phyloP scores from a whole-genome alignment of 2,888 invertebrate species.

The Antheraea yamamai region DNA sequence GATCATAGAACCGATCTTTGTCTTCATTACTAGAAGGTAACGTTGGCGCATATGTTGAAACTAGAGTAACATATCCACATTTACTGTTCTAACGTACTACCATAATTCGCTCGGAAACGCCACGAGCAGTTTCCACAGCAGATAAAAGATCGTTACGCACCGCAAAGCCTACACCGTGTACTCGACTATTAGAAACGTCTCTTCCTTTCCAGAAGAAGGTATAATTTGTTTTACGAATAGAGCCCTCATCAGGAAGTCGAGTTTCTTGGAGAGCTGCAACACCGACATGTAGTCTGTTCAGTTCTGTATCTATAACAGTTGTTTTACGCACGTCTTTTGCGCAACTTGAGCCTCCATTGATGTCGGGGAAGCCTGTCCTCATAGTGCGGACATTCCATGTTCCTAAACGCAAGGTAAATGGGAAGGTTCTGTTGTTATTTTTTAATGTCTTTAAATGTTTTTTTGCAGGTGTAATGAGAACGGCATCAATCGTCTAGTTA shows the following conservation, averaged over 20 bases:
- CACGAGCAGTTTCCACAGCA: not conserved
- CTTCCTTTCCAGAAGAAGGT: not conserved
- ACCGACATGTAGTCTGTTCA: not conserved
- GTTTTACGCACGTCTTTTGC: not conserved
- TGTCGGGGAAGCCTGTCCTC: not conserved
- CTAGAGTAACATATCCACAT: not conserved
- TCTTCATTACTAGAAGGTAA: not conserved
- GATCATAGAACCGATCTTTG: not conserved
- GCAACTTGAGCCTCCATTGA: not conserved
- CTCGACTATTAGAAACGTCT: not conserved
- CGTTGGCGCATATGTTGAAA: not conserved
- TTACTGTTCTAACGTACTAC: not conserved
- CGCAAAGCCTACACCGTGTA: not conserved
- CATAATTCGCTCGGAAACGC: not conserved
- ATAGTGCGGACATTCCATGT: constrained; percentile 1
- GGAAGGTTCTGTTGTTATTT: not conserved
- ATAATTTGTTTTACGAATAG: not conserved
- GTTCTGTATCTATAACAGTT: no score
- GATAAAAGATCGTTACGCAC: not conserved
- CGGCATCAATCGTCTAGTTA: not conserved
- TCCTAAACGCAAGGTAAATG: not conserved
- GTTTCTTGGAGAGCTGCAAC: not conserved
- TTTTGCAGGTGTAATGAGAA: not conserved
- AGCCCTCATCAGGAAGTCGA: not conserved
- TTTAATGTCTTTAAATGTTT: not conserved